Conservation (phyloP, 2,888 invertebrate genomes). For the Pedicia rivosa region DNA sequence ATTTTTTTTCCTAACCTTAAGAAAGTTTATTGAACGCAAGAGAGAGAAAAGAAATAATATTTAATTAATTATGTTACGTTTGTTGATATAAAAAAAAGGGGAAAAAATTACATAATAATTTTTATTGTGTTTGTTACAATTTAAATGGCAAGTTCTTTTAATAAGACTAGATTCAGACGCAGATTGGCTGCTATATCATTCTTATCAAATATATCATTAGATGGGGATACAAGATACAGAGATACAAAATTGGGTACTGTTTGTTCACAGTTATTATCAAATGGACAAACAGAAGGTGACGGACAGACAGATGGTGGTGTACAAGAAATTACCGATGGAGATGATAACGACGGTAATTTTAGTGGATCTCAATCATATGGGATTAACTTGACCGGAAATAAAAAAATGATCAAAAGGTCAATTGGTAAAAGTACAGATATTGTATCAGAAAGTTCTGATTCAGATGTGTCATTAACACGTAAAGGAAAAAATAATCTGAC, state of each 20-base stretch:
- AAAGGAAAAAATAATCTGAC: conserved; percentile 36
- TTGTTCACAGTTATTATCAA: conserved; percentile 19
- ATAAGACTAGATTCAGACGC: conserved; percentile 55
- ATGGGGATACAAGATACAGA: conserved; percentile 70
- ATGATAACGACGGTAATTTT: conserved; percentile 31
- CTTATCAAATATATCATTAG: conserved; percentile 86
- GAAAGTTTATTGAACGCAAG: background rate
- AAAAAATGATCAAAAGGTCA: conserved; percentile 28
- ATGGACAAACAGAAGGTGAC: conserved; percentile 8
- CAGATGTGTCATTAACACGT: conserved; percentile 49
- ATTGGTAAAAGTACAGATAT: conserved; percentile 31
- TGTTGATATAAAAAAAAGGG: background rate
- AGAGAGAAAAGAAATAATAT: background rate
- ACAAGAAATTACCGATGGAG: no score
- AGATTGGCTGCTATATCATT: conserved; percentile 87
- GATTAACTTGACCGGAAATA: conserved; percentile 28
- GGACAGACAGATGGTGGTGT: conserved; percentile 19
- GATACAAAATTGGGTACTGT: conserved; percentile 44
- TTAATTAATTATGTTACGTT: no score
- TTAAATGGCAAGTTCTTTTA: conserved; percentile 32
- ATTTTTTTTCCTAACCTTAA: background rate
- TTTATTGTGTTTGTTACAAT: conserved; percentile 17
- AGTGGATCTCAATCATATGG: conserved; percentile 31
- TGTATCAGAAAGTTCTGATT: conserved; percentile 56
- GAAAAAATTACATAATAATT: background rate